Base-by-base conservation (phyloP, 2,888 invertebrate genomes). In the Eupithecia centaureata region DNA sequence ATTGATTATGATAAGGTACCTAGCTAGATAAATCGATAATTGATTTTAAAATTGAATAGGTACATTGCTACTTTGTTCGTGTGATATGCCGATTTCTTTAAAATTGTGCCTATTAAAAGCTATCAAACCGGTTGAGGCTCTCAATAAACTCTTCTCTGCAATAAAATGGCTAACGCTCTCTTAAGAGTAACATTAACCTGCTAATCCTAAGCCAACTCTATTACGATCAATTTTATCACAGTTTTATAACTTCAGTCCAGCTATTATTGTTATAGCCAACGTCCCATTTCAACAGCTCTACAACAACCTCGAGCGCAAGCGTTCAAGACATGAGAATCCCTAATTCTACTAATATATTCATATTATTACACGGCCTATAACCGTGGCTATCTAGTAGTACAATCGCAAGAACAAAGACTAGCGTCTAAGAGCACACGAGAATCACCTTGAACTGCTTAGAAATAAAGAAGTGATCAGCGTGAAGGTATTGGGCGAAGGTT, bases 321-420 rank as follows among this genome's bases (percentile, higher is more conserved):
- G 28, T 42, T 66, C 54, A 64, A 66, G 63, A 56, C 57, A 67
- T 65, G 61, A 51, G 38, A 68, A 63, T 68, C 65, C 59, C 66
- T 66, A 68, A 68, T 66, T 63, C 63, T 10, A 66, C 54, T 71
- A 68, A 68, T 62, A 67, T 66, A 71, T 63, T 71, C 68, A 51
- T 62, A 68, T 66, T 72, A 73, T 70, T 70, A 70, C 70, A 63
- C 70, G 70, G 70, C 66, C 66, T 67, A 67, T 67, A 70, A 67
- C 72, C 69, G 62, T 69, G 69, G 65, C 69, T 75, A 73, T 73
- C 72, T 71, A 69, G 65, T 61, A 70, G 69, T 73, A 75, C 69
- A 67, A 67, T 67, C 70, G 60, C 64, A 42, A 69, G 61, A 68
- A 63, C 70, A 56, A 62, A 52, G 58, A 64, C n/a, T 28, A 30